Evolutionary conservation across 2,797 vertebrate genomes (phyloP).

Genomic region (Lepidocolaptes lacrymiger): DNA sequence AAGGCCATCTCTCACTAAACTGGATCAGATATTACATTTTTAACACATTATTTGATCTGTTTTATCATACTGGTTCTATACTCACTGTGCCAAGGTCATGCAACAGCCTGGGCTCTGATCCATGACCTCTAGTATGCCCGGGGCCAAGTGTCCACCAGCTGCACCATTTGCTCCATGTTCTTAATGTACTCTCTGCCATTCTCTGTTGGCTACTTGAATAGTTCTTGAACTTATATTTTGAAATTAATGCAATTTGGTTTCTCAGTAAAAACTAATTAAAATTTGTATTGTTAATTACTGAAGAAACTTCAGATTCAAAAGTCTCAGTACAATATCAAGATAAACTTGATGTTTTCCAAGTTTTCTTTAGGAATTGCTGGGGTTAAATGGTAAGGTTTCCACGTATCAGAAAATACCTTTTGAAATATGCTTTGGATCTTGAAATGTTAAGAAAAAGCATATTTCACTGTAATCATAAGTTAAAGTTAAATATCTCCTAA

Average conservation of each 20-base stretch:
- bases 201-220: not conserved
- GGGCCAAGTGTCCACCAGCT: no score
- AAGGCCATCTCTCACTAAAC: not conserved
- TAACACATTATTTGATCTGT: not conserved
- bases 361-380: not conserved
- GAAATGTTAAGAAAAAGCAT: not conserved
- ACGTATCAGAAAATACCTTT: not conserved
- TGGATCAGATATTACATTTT: not conserved
- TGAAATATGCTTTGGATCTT: not conserved
- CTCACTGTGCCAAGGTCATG: not conserved
- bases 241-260: not conserved
- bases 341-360: not conserved
- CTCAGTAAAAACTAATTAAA: not conserved
- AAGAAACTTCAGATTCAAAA: not conserved
- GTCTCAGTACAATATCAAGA: not conserved
- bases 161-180: not conserved
- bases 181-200: fast-evolving
- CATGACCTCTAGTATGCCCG: fast-evolving
- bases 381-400: not conserved
- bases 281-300: not conserved
- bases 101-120: not conserved
- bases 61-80: not conserved
- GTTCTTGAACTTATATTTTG: not conserved
- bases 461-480: not conserved
- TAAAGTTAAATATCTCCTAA: not conserved